Evolutionary conservation across 2,888 invertebrate genomes (phyloP), one percentile per base, ranked within the genome.

Genomic region (Hirtodrosophila trivittata): DNA sequence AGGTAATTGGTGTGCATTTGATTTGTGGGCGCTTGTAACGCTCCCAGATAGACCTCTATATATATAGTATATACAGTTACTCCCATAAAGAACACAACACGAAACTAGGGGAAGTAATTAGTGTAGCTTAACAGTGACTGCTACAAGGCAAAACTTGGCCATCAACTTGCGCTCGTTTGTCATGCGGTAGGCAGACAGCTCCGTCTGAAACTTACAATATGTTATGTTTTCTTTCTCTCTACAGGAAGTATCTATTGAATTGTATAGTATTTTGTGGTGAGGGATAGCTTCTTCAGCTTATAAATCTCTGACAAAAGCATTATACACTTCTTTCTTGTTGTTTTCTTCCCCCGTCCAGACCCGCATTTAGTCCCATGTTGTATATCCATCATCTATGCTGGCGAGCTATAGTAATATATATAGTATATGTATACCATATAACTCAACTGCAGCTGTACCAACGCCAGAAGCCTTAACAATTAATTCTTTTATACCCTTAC

Each of bases 1-100:
- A 81, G 75, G 80, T 81, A 86, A 81, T 86, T 81, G 80, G 87
- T 81, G 78, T 81, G 75, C 82, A 86, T 86, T 81, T 81, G 80
- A 81, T 81, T 81, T 81, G 80, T 87, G 78, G 80, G 71, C 49
- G 75, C 64, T 69, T 81, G 85, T 66, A 81, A 85, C 82, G 85
- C 70, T 81, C 57, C 69, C 66, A 60, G 84, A 76, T 78, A 37
- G 66, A 66, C 18, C 25, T 5, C 18, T 13, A 14, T 12, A 26
- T 12, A 30, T 28, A 38, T 9, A 13, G n/a, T 18, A 14, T 1
- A 14, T n/a, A 5, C 16, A 18, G 13, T 39, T 25, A 30, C 16
- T 45, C 39, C 56, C 5, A 38, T n/a, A n/a, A n/a, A n/a, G n/a
- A n/a, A n/a, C n/a, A n/a, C n/a, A n/a, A n/a, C n/a, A 65, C 46